Evolutionary conservation across 2,113 vertebrate species (phyloP), one percentile per base, ranked within the genome.

Genomic region (Vulpes ferrilata): DNA sequence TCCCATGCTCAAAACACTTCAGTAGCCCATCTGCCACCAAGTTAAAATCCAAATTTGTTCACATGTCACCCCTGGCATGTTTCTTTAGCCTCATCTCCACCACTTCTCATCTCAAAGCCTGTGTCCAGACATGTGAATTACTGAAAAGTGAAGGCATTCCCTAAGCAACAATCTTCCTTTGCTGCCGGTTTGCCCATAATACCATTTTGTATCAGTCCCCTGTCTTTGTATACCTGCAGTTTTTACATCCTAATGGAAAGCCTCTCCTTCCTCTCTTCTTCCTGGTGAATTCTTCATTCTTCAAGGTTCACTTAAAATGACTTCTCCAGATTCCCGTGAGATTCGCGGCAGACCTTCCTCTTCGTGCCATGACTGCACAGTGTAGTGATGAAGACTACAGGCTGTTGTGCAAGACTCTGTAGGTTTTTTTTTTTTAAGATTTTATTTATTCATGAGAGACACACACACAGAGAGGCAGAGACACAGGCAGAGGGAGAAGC

Each of bases 11-110:
- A 84, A 92, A 97, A 97, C 69, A 57, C 67, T 97, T 95, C 43
- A 51, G 83, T 48, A 71, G 88, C 35, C 98, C 96, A 97, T 95
- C 93, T 97, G 96, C 95, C 65, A 83, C 65, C 71, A 93, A 97
- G 71, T 85, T 93, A 91, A 95, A 96, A 93, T 89, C 73, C 67
- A 95, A 74, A 93, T 43, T 19, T 16, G 11, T 86, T 91, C 62
- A 73, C 65, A 85, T 69, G 76, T 85, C 73, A 80, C 19, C 76
- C 93, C n/a, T 13, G 4, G 25, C 81, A 43, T 22, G 48, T n/a
- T 96, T 84, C 67, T 81, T 83, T 60, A 74, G 89, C 35, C 82
- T 88, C 71, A 30, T 80, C 60, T 60, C 59, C 7, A 38, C 57
- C n/a, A 59, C n/a, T 60, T 57, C 78, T 13, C 16, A 59, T 51